phyloP scores from a whole-genome alignment of 1,140 invertebrate species.

The Calycopis cecrops region DNA sequence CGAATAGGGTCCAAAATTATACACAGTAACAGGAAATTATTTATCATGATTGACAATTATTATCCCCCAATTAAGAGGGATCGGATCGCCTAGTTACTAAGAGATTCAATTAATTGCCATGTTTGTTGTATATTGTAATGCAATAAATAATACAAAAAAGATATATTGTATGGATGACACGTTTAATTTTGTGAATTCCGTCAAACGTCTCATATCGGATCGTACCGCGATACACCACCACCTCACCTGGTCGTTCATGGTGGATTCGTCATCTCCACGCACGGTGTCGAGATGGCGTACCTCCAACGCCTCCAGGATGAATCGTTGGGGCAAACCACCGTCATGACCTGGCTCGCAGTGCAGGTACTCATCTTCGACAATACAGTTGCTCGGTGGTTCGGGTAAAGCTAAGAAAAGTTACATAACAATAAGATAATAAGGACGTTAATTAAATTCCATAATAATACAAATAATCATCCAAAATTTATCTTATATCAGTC shows the following conservation, averaged over 20 bases:
- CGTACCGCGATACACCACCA: slow-evolving; percentile 16
- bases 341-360: slow-evolving; percentile 86
- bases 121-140: too few relatives aligned
- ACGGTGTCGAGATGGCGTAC: slow-evolving; percentile 73
- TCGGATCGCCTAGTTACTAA: too few relatives aligned
- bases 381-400: slow-evolving; percentile 82
- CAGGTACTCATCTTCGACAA: slow-evolving; percentile 80
- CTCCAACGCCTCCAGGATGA: slow-evolving; percentile 86
- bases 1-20: too few relatives aligned
- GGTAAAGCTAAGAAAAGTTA: slow-evolving; percentile 58
- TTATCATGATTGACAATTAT: too few relatives aligned
- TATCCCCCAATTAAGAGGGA: too few relatives aligned
- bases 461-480: too few relatives aligned
- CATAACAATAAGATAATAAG: too few relatives aligned
- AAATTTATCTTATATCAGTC: too few relatives aligned
- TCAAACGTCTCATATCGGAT: background rate
- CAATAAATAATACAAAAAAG: too few relatives aligned
- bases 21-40: too few relatives aligned
- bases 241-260: slow-evolving; percentile 77
- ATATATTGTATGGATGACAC: background rate
- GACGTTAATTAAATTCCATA: too few relatives aligned
- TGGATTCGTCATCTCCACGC: slow-evolving; percentile 72
- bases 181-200: background rate
- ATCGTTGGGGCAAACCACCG: slow-evolving; percentile 88
- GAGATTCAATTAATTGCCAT: too few relatives aligned